These are phyloP conservation scores for Pyrochroa serraticornis DNA, from an alignment of 2,888 invertebrate species.

Conservation along the genomic window DNA sequence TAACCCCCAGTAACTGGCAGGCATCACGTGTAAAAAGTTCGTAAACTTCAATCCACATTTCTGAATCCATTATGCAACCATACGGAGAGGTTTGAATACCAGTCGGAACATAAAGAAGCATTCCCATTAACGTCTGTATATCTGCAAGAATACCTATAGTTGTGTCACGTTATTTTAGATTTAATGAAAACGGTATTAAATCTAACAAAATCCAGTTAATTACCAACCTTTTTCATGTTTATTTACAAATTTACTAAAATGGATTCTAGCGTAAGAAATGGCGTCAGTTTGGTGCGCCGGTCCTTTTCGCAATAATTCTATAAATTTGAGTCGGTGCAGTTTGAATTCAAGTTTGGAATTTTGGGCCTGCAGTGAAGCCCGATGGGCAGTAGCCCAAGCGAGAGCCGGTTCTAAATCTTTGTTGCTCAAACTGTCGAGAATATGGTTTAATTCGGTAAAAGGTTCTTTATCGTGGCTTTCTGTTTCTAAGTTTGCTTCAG, in stretches of 20 bases:
- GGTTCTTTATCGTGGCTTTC: constrained; percentile 74
- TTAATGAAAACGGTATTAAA: neutral
- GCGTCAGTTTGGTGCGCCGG: constrained; percentile 78
- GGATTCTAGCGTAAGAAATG: constrained; percentile 82
- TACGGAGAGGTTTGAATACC: constrained; percentile 84
- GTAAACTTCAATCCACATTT: constrained; percentile 83
- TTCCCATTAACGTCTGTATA: constrained; percentile 86
- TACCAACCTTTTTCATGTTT: constrained; percentile 74
- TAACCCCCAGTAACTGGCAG: constrained; percentile 87
- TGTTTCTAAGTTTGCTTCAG: constrained; percentile 72
- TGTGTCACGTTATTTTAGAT: neutral
- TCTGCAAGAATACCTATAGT: constrained; percentile 61
- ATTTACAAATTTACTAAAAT: constrained; percentile 81
- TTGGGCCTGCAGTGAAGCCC: constrained; percentile 72
- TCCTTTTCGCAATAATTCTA: constrained; percentile 72
- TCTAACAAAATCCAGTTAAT: neutral
- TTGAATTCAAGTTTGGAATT: constrained; percentile 79
- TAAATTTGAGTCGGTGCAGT: constrained; percentile 80
- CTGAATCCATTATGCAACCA: constrained; percentile 73
- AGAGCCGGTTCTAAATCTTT: constrained; percentile 84
- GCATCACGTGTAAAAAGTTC: constrained; percentile 93
- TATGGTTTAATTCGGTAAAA: constrained; percentile 84
- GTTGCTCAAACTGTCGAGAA: constrained; percentile 83
- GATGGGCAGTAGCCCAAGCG: constrained; percentile 82
- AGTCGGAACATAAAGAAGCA: constrained; percentile 77